These are phyloP conservation scores for Agrenia bidenticulata DNA, from an alignment of 2,888 invertebrate species.

Conservation along the genomic window DNA sequence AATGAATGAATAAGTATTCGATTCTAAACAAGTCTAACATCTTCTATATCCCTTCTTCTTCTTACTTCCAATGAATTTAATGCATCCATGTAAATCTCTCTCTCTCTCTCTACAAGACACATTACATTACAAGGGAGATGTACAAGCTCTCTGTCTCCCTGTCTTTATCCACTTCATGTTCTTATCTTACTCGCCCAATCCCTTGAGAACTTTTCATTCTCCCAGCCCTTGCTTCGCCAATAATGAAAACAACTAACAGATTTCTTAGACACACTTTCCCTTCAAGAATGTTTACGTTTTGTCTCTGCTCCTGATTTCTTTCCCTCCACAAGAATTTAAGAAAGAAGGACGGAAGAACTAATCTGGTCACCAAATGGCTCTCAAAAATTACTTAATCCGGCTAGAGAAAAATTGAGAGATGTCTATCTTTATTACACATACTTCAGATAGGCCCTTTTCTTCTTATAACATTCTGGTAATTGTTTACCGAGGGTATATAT, in stretches of 20 bases:
- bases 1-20: conserved; percentile 31
- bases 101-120: conserved; percentile 2
- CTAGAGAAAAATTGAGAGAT: conserved; percentile 45
- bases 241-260: no score
- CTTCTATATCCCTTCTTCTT: neutral
- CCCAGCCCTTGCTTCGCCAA: no score
- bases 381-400: conserved; percentile 46
- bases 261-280: no score
- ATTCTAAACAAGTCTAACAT: conserved; percentile 23
- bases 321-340: neutral
- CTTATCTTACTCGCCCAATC: no score
- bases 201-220: no score
- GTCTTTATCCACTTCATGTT: no score
- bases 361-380: conserved; percentile 22
- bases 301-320: no score
- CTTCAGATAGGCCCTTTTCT: neutral
- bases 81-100: conserved; percentile 12
- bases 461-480: conserved; percentile 27
- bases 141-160: no score
- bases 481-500: conserved; percentile 27
- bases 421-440: conserved; percentile 43
- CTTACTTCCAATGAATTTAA: conserved; percentile 19
- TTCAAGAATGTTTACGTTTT: no score
- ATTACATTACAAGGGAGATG: neutral
- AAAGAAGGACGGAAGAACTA: conserved; percentile 7